Evolutionary conservation across 2,888 invertebrate species (phyloP), one percentile per base, ranked within the genome.

Genomic region (Polia nebulosa): DNA sequence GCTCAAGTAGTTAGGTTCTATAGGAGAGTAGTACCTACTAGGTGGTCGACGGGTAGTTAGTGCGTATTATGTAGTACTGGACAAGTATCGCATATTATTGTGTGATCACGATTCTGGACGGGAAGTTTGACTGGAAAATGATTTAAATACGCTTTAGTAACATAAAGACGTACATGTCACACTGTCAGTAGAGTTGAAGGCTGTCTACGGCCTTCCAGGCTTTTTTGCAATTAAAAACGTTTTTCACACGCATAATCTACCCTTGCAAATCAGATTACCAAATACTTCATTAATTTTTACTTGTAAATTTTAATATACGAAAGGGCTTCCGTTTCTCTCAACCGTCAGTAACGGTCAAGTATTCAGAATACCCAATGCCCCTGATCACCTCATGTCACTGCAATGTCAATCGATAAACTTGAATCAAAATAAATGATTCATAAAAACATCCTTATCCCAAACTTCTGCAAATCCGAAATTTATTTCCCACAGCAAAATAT

Each of bases 321-420:
- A 45, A 52, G 27, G 17, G 17, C 25, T 71, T 52, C 44, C n/a
- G 5, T 25, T 32, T 41, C 17, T 11, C 7, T 13, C 15, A 76
- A 76, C 71, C 41, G 71, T 36, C 56, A 69, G 27, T 60, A 75
- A 75, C 59, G 58, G 69, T 76, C 71, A 71, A 74, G 3, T 20
- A 25, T 53, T 56, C 17, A 56, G 11, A 1, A 7, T 32, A 20
- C 36, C 13, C 2, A 27, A 41, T 9, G n/a, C 8, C 45, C 45
- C 29, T 2, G 15, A 9, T 7, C 36, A 32, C 6, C 0, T 13
- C 27, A 13, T 36, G 44, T 36, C 56, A 58, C 8, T 25, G 15
- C 8, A 47, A 49, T 51, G 34, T 34, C 58, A 69, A 13, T 44
- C 41, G 41, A 58, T 41, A 51, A 57, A 39, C 44, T 22, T n/a